These are phyloP conservation scores for Corythornis leucogaster DNA, from an alignment of 2,797 vertebrate genomes.

Conservation along the genomic window DNA sequence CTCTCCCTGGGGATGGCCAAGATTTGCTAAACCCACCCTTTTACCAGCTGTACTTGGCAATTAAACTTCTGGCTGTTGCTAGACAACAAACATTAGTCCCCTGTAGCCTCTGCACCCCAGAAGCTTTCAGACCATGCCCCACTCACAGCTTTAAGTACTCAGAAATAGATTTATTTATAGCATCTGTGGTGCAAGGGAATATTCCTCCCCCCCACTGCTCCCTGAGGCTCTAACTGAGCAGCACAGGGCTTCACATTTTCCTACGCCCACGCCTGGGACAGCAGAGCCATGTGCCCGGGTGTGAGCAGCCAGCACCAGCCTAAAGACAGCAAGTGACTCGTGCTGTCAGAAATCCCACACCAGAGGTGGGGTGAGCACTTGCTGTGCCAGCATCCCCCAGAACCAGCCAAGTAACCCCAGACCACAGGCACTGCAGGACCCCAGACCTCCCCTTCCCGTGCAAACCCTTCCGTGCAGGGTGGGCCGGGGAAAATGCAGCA, in stretches of 20 bases:
- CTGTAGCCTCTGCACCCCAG: neutral
- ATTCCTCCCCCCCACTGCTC: neutral
- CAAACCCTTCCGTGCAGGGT: fast-evolving
- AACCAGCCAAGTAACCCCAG: fast-evolving
- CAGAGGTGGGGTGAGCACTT: fast-evolving
- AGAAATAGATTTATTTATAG: constrained; percentile 30
- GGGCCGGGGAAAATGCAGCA: fast-evolving
- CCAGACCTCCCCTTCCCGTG: fast-evolving
- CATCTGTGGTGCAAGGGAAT: fast-evolving
- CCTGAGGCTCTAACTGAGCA: fast-evolving
- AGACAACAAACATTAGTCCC: neutral
- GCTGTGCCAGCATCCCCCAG: fast-evolving
- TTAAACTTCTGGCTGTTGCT: neutral
- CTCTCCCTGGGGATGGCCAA: neutral
- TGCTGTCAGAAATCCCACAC: fast-evolving
- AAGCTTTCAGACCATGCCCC: neutral
- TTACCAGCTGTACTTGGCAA: neutral
- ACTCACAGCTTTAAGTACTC: neutral
- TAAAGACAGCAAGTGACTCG: neutral
- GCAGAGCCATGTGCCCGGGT: fast-evolving
- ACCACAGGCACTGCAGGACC: neutral
- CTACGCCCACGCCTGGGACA: neutral
- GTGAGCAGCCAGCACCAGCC: neutral
- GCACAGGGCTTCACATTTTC: fast-evolving
- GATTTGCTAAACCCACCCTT: neutral